A percentile compares a stretch with the other conserved stretches of the same genome.
Evolutionary conservation across 2,113 vertebrate species (phyloP).

Genomic region (Oncorhynchus mykiss): DNA sequence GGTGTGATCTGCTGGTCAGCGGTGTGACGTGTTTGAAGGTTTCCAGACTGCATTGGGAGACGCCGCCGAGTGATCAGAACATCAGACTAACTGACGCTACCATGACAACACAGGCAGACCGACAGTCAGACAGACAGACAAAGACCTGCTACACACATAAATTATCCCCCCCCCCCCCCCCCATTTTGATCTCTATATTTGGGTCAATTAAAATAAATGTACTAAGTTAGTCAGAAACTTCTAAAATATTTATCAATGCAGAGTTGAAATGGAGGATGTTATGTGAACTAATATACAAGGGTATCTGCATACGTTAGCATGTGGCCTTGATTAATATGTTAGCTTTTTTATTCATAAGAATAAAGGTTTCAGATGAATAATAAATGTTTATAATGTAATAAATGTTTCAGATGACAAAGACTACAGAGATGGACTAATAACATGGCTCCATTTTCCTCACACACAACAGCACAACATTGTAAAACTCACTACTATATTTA

Average conservation of each 20-base stretch:
- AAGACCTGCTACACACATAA: background rate
- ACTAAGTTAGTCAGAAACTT: background rate
- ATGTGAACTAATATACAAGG: background rate
- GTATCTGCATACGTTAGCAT: background rate
- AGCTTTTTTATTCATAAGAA: background rate
- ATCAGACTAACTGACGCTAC: constrained; percentile 34
- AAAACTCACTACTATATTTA: too few relatives aligned
- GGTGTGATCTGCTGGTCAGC: constrained; percentile 25
- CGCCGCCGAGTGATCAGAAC: constrained; percentile 36
- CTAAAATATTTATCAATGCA: background rate
- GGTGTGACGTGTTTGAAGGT: constrained; percentile 29
- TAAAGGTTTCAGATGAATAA: too few relatives aligned
- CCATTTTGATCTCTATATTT: too few relatives aligned
- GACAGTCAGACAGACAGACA: background rate
- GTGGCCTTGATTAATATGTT: background rate
- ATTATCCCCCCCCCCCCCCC: too few relatives aligned
- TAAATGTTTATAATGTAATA: too few relatives aligned
- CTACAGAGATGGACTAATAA: background rate
- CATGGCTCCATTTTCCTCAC: too few relatives aligned
- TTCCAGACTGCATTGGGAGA: background rate
- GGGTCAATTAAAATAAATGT: background rate
- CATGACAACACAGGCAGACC: constrained; percentile 31
- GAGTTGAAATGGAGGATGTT: background rate
- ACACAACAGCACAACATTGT: too few relatives aligned
- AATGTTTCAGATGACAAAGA: background rate